Conservation (phyloP, 2,113 vertebrate species). For the Amazona guildingii region DNA sequence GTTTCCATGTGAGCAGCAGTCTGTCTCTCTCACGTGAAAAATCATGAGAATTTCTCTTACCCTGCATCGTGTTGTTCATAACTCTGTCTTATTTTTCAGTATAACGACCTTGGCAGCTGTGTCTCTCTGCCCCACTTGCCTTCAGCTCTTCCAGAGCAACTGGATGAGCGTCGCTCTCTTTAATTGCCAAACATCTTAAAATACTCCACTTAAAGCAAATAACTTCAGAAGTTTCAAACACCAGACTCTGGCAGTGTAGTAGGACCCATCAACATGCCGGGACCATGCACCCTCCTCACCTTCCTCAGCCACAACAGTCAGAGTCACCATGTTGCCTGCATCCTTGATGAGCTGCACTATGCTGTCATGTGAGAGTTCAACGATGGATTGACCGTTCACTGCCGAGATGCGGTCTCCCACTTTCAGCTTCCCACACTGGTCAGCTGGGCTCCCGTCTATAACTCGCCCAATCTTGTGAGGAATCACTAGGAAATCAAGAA, state of each 20-base stretch:
- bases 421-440: conserved; percentile 89
- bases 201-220: neutral
- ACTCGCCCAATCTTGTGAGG: conserved; percentile 98
- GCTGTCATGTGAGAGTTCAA: conserved; percentile 92
- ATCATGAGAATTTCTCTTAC: neutral
- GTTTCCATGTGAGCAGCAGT: neutral
- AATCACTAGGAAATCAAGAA: conserved; percentile 79
- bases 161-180: neutral
- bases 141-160: neutral
- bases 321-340: conserved; percentile 87
- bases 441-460: conserved; percentile 94
- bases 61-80: neutral
- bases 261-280: neutral
- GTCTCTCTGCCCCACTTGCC: neutral
- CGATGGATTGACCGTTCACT: conserved; percentile 89
- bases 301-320: conserved; percentile 92
- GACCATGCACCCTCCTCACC: conserved; percentile 68
- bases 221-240: neutral
- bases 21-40: neutral
- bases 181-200: neutral
- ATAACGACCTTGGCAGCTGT: neutral
- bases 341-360: conserved; percentile 98
- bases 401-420: conserved; percentile 96
- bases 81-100: neutral
- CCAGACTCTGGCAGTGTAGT: rapidly evolving